Conservation (phyloP, 2,888 invertebrate genomes). For the Tetrapedia diversipes region DNA sequence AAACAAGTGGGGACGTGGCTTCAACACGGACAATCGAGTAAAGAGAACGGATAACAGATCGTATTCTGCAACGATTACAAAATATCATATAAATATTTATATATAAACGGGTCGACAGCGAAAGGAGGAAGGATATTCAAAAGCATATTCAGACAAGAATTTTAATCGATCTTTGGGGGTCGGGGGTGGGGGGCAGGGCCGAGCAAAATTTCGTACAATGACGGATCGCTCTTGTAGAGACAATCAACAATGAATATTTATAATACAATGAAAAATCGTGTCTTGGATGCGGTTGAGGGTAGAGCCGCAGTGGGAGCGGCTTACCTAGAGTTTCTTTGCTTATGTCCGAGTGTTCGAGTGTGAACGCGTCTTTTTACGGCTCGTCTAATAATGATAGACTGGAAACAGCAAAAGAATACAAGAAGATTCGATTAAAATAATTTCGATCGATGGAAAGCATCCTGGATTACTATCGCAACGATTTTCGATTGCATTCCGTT, state of each 20-base stretch:
- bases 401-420: slow-evolving; percentile 76
- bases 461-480: slow-evolving; percentile 33
- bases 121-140: neutral
- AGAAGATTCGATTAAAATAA: slow-evolving; percentile 61
- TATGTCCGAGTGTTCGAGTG: slow-evolving; percentile 70
- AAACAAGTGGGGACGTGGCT: neutral
- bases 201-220: slow-evolving; percentile 25
- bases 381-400: slow-evolving; percentile 80
- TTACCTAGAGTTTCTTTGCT: slow-evolving; percentile 77
- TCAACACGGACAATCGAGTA: slow-evolving; percentile 9
- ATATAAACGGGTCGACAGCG: neutral
- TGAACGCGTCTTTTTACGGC: slow-evolving; percentile 74
- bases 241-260: slow-evolving; percentile 49
- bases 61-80: slow-evolving; percentile 1
- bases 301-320: slow-evolving; percentile 65
- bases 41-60: slow-evolving; percentile 12
- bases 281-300: slow-evolving; percentile 56
- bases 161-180: slow-evolving; percentile 13
- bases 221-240: slow-evolving; percentile 30
- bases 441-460: slow-evolving; percentile 25
- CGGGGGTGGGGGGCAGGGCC: neutral
- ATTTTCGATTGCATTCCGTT: slow-evolving; percentile 6
- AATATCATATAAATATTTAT: neutral
- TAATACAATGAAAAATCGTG: slow-evolving; percentile 58
- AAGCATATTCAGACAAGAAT: slow-evolving; percentile 38